Base-by-base conservation (phyloP, 2,797 vertebrate genomes). In the Poecilia picta region DNA sequence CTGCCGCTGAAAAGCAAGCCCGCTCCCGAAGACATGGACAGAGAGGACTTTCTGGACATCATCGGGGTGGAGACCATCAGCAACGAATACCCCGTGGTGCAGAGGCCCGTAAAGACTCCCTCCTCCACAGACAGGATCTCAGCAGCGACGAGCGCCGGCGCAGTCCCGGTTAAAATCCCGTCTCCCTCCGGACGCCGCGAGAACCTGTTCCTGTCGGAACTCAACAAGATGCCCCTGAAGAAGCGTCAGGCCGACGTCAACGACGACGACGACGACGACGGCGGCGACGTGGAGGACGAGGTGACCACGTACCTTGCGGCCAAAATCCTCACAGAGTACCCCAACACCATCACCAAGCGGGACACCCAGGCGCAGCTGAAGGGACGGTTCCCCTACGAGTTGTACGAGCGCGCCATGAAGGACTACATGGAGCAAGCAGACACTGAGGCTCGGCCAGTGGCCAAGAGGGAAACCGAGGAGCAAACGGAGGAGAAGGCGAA, bases 31-130 rank as follows among this genome's bases (percentile, higher is more conserved):
- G 97, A 98, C 79, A 95, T 99, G 93, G 97, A 96, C 91, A 94
- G 97, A 6, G 98, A 99, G 94, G 98, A 99, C 72, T 97, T 99
- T 82, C 86, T 99, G 70, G 98, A 95, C 86, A 96, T 99, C 83
- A 96, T 99, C 83, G 98, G 97, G 45, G 94, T 97, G 82, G 97
- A 98, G 86, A 97, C 94, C 57, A 89, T 96, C 86, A 96, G 93
- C 31, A 97, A 96, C 81, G 96, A 97, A 88, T 97, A 97, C 55
- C 93, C 96, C n/a, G 92, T 96, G 39, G 95, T 95, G 84, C 97
- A 89, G 87, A 95, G 97, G 78, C 96, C 96, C 76, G 86, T 90
- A 91, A 98, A 98, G 85, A 97, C 95, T 7, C 87, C 93, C 41
- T 83, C 95, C 20, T 83, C 96, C 49, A 46, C 87, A 6, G 89